Evolutionary conservation across 2,113 vertebrate species (phyloP).

Genomic region (Bolborhynchus lineola): DNA sequence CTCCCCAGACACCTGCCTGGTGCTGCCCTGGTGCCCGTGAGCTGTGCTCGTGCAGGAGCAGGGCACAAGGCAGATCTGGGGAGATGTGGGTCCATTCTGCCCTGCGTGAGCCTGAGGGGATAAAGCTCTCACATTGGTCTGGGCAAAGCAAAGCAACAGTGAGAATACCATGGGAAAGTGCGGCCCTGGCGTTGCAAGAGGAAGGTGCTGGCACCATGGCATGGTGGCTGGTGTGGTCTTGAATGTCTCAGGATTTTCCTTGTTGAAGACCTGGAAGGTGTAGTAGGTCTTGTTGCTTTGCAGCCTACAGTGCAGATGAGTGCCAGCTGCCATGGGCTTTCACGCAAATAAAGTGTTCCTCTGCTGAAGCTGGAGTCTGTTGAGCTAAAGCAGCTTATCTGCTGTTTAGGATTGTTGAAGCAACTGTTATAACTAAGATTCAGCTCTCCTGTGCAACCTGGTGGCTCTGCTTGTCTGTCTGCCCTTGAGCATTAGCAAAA

Average conservation of each 20-base stretch:
- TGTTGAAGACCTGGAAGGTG: background rate
- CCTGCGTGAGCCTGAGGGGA: background rate
- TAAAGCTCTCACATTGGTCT: accelerated
- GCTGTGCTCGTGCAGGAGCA: background rate
- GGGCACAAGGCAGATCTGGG: background rate
- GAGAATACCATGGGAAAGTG: accelerated
- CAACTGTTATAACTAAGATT: background rate
- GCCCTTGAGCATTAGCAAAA: background rate
- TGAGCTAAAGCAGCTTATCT: constrained; percentile 12
- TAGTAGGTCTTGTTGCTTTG: background rate
- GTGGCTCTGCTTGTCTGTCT: background rate
- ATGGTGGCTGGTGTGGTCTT: background rate
- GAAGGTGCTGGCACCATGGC: background rate
- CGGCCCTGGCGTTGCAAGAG: background rate
- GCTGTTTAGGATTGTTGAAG: background rate
- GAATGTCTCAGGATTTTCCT: background rate
- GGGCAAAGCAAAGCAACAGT: background rate
- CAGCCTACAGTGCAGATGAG: accelerated
- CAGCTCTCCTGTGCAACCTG: background rate
- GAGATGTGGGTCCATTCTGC: background rate
- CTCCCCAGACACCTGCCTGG: background rate
- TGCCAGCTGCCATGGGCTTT: accelerated
- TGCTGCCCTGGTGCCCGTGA: background rate
- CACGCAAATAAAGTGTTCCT: background rate
- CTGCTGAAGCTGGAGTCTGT: background rate